phyloP scores from a whole-genome alignment of 2,797 vertebrate species.

The Anabas testudineus region DNA sequence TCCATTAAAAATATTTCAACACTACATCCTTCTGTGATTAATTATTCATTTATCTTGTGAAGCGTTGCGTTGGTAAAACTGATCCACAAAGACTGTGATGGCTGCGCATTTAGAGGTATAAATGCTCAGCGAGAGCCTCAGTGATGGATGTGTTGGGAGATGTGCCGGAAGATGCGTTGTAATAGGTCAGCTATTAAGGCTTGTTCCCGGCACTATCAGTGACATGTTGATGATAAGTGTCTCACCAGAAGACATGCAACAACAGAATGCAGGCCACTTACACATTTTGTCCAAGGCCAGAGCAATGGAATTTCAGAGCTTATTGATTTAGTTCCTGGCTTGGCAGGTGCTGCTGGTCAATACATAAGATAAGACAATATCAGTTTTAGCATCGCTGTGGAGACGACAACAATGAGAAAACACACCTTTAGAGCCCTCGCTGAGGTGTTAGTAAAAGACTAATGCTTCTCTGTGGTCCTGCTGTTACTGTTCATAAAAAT shows the following conservation, averaged over 20 bases:
- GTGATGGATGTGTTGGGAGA: slow-evolving; percentile 25
- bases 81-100: background rate
- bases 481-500: slow-evolving; percentile 29
- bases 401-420: slow-evolving; percentile 18
- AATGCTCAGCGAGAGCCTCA: background rate
- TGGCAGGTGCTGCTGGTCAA: slow-evolving; percentile 36
- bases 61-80: background rate
- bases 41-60: background rate
- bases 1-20: slow-evolving; percentile 1
- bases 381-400: slow-evolving; percentile 24
- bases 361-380: slow-evolving; percentile 51
- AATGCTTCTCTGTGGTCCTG: slow-evolving; percentile 1
- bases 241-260: slow-evolving; percentile 29
- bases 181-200: slow-evolving; percentile 74
- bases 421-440: slow-evolving; percentile 8
- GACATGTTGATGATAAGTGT: slow-evolving; percentile 58
- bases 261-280: slow-evolving; percentile 28
- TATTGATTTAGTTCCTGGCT: slow-evolving; percentile 49
- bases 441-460: slow-evolving; percentile 4
- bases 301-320: slow-evolving; percentile 44
- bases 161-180: slow-evolving; percentile 26
- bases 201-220: slow-evolving; percentile 56
- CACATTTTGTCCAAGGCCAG: slow-evolving; percentile 51
- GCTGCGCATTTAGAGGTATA: background rate
- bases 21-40: background rate